These are phyloP conservation scores for Drosophila triauraria DNA, from an alignment of 1,140 invertebrate genomes.

Conservation along the genomic window DNA sequence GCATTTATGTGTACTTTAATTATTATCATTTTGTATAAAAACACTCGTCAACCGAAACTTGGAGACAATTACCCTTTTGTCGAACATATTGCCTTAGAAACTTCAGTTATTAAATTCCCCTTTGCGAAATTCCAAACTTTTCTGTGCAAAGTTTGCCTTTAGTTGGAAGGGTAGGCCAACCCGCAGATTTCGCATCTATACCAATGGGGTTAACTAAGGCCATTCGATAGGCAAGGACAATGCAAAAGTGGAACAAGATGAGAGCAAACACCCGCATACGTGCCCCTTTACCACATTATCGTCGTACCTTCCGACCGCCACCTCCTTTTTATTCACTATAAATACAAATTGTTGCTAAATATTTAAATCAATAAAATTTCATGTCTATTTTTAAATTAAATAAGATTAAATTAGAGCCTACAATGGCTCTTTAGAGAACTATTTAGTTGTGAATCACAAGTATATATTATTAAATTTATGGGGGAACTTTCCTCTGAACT, in stretches of 20 bases:
- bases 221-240: slow-evolving; percentile 43
- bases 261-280: slow-evolving; percentile 22
- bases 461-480: too few relatives aligned
- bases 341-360: not conserved
- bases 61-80: slow-evolving; percentile 4
- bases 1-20: too few relatives aligned
- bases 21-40: too few relatives aligned
- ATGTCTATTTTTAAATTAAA: not conserved
- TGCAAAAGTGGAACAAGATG: slow-evolving; percentile 31
- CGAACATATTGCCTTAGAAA: slow-evolving; percentile 20
- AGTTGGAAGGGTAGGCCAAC: slow-evolving; percentile 3
- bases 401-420: not conserved
- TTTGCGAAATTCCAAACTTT: slow-evolving; percentile 13
- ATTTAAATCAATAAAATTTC: too few relatives aligned
- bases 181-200: slow-evolving; percentile 21
- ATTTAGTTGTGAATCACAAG: too few relatives aligned
- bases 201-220: slow-evolving; percentile 39
- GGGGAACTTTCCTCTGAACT: too few relatives aligned
- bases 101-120: slow-evolving; percentile 1
- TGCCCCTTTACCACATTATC: not conserved
- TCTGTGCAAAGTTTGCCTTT: slow-evolving; percentile 12
- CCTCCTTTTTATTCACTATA: slow-evolving; percentile 2
- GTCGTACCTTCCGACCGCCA: not conserved
- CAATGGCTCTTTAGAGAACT: too few relatives aligned
- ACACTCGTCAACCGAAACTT: too few relatives aligned